Conservation (phyloP, 2,888 invertebrate species). For the Glyphotaelius pellucidus region DNA sequence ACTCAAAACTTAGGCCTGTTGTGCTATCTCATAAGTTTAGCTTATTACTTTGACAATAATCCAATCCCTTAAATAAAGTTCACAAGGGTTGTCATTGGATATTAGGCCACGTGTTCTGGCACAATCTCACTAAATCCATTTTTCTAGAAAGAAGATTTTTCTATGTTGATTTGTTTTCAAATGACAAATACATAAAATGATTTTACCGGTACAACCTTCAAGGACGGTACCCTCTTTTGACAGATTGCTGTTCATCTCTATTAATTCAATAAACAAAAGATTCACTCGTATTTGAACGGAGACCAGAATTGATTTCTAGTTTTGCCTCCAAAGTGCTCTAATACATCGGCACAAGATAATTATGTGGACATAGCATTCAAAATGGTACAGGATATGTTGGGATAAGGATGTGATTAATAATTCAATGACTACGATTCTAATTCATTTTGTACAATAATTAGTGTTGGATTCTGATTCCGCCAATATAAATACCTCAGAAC, state of each 20-base stretch:
- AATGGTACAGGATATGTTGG: background rate
- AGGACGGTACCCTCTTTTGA: background rate
- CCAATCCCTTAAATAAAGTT: background rate
- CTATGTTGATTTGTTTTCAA: background rate
- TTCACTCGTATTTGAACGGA: constrained; percentile 2
- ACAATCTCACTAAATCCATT: too few species aligned
- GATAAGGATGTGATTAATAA: background rate
- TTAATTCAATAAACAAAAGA: background rate
- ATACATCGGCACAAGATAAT: background rate
- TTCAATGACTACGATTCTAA: background rate
- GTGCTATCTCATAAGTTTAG: background rate
- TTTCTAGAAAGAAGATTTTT: background rate
- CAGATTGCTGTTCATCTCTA: background rate
- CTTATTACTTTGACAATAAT: background rate
- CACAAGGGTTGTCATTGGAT: background rate
- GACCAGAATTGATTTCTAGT: background rate
- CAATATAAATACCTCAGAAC: background rate
- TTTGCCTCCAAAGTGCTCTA: background rate
- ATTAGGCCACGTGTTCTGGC: background rate
- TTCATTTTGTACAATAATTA: background rate
- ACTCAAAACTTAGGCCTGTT: background rate
- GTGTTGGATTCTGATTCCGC: too few species aligned
- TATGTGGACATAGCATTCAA: background rate
- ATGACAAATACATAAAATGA: background rate
- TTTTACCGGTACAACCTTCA: background rate